Evolutionary conservation across 2,888 invertebrate species (phyloP).

Genomic region (Apomyelois bistriatella): DNA sequence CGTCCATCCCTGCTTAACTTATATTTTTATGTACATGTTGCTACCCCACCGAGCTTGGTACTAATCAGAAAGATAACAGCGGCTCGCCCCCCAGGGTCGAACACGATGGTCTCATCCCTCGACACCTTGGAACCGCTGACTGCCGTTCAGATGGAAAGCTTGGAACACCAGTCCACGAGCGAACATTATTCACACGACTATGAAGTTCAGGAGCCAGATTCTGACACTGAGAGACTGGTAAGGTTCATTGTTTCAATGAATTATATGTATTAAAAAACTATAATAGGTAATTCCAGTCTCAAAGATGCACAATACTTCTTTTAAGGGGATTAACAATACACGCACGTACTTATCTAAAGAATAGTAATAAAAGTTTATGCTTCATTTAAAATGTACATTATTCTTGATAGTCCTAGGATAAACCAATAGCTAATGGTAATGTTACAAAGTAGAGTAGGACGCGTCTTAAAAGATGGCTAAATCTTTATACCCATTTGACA

Average conservation of each 20-base stretch:
- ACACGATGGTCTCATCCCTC: constrained; percentile 89
- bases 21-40: constrained; percentile 29
- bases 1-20: constrained; percentile 36
- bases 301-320: too few species aligned
- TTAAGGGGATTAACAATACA: too few species aligned
- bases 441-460: too few species aligned
- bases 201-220: constrained; percentile 73
- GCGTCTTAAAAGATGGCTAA: too few species aligned
- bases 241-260: constrained; percentile 26
- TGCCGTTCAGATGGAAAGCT: constrained; percentile 70
- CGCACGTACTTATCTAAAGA: too few species aligned
- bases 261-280: too few species aligned
- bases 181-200: constrained; percentile 69
- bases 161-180: constrained; percentile 69
- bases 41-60: constrained; percentile 67
- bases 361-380: too few species aligned
- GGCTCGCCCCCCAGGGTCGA: constrained; percentile 83
- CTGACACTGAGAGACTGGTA: constrained; percentile 71
- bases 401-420: too few species aligned
- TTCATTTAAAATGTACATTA: too few species aligned
- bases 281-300: too few species aligned
- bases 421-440: too few species aligned
- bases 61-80: constrained; percentile 77
- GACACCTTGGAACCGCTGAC: constrained; percentile 83
- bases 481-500: too few species aligned